Evolutionary conservation across 2,113 vertebrate genomes (phyloP).

Genomic region (Lepus timidus): DNA sequence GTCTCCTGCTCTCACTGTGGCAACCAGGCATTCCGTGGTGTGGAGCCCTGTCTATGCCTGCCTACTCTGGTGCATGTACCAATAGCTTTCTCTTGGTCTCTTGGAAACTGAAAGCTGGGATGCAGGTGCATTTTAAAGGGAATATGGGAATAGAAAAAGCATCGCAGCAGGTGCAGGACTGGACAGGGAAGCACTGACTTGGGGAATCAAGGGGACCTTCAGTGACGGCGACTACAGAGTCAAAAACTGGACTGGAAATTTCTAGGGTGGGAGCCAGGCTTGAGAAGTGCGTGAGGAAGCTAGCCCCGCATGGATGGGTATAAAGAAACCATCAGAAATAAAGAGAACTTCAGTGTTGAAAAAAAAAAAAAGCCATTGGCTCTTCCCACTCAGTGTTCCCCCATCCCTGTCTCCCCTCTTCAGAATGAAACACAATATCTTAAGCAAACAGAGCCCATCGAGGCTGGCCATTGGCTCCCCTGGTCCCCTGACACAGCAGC

Average conservation of each 20-base stretch:
- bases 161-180: too few relatives aligned
- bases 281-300: not conserved
- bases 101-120: not conserved
- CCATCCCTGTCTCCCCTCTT: slow-evolving; percentile 8
- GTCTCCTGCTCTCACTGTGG: not conserved
- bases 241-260: not conserved
- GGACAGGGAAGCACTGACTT: too few relatives aligned
- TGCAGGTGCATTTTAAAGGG: fast-evolving
- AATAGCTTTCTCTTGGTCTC: not conserved
- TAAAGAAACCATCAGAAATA: not conserved
- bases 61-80: not conserved
- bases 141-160: not conserved
- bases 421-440: slow-evolving; percentile 87
- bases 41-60: fast-evolving
- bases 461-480: slow-evolving; percentile 87
- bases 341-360: not conserved
- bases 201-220: not conserved
- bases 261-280: not conserved
- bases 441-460: slow-evolving; percentile 76
- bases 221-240: not conserved
- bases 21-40: fast-evolving
- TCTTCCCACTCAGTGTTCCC: not conserved
- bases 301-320: not conserved
- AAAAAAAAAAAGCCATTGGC: not conserved
- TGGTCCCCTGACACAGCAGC: slow-evolving; percentile 79